Evolutionary conservation across 2,888 invertebrate genomes (phyloP), one percentile per base, ranked within the genome.

Genomic region (Geophilus truncorum): DNA sequence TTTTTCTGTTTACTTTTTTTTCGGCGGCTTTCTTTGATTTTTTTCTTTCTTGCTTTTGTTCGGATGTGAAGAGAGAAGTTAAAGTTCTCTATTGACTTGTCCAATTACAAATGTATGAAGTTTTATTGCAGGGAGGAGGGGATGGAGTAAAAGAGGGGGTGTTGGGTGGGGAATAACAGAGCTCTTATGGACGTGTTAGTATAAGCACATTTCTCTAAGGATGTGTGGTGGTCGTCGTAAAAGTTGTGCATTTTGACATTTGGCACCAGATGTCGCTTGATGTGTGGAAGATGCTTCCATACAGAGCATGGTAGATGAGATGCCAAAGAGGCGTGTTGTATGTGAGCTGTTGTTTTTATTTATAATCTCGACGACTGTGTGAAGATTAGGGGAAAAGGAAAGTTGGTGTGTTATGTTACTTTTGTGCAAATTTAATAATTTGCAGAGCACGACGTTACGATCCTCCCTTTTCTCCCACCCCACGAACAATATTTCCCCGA

Each of bases 261-360:
- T 80, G 62, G 70, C 80, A 80, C 70, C 80, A 80, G 80, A 80
- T 80, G 80, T 80, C 80, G 80, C 80, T 70, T 80, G 80, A 80
- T 80, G 80, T 80, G 80, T 80, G 80, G 80, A 80, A 57, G 70
- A 80, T 32, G 34, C 80, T 70, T 51, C 51, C 51, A 51, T 51
- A 51, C 18, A 18, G 18, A 51, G 51, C 51, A 51, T 32, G 78
- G 34, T 78, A 36, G 30, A 34, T 30, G 23, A 25, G 32, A 34
- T 78, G 76, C 76, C 76, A 78, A 32, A 25, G 78, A 25, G 32
- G 36, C 34, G 78, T 30, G 34, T 30, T 36, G 30, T 34, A 21
- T 36, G 30, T 78, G 32, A 25, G 30, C 36, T 78, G 23, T 32
- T 79, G 34, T 80, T 80, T 80, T 80, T 80, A 80, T 80, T 80